phyloP scores from a whole-genome alignment of 1,140 invertebrate genomes.

The Drosophila novamexicana region DNA sequence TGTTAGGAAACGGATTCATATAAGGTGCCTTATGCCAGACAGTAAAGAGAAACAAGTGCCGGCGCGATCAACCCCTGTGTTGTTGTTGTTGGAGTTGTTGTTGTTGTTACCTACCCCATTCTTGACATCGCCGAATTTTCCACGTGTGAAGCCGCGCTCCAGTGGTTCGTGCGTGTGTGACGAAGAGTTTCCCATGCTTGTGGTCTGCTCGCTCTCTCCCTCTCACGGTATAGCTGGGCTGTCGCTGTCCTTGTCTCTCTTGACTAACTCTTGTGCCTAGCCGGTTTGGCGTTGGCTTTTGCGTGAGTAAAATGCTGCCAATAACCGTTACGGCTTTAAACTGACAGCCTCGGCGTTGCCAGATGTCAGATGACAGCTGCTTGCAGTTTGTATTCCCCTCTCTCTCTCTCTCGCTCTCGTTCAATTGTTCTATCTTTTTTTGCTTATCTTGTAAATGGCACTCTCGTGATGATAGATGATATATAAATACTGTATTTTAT shows the following conservation, averaged over 20 bases:
- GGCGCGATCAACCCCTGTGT: slow-evolving; percentile 39
- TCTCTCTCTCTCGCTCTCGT: not conserved
- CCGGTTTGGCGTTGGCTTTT: slow-evolving; percentile 21
- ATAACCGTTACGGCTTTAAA: slow-evolving; percentile 69
- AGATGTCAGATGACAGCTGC: slow-evolving; percentile 46
- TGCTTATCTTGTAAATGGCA: not conserved
- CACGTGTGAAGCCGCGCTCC: slow-evolving; percentile 83
- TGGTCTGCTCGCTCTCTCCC: slow-evolving; percentile 1
- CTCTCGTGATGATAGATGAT: slow-evolving; percentile 13
- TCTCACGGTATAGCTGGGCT: not conserved
- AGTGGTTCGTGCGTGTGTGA: slow-evolving; percentile 85
- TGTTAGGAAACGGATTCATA: not conserved
- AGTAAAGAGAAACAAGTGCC: slow-evolving; percentile 71
- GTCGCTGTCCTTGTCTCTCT: not conserved
- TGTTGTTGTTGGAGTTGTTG: not conserved
- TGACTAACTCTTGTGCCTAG: slow-evolving; percentile 7
- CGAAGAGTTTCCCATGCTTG: slow-evolving; percentile 84
- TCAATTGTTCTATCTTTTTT: not conserved
- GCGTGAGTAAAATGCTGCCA: slow-evolving; percentile 72
- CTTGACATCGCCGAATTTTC: slow-evolving; percentile 84
- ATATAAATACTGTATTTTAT: slow-evolving; percentile 13
- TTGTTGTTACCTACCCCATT: slow-evolving; percentile 82
- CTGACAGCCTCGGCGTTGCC: slow-evolving; percentile 51
- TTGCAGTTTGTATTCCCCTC: not conserved
- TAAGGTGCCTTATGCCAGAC: slow-evolving; percentile 15